phyloP scores from a whole-genome alignment of 2,797 vertebrate species.

The Alcedo atthis region DNA sequence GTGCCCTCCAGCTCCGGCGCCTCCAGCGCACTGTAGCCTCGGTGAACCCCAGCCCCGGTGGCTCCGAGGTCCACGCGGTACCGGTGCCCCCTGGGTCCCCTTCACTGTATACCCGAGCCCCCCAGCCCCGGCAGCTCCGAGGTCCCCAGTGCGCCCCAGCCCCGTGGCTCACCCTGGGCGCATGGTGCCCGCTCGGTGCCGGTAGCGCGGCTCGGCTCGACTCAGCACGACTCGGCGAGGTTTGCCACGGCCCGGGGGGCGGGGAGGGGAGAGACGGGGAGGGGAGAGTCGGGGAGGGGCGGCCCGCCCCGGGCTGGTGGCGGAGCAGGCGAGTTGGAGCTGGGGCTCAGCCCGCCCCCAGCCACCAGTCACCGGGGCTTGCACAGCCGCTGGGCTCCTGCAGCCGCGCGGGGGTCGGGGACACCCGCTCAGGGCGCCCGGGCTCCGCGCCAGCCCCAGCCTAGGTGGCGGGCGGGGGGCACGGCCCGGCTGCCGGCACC shows the following conservation, averaged over 20 bases:
- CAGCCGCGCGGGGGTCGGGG: background rate
- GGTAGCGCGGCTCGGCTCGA: background rate
- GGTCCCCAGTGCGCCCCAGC: background rate
- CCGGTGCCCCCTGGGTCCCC: background rate
- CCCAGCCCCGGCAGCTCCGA: background rate
- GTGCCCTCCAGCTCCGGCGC: background rate
- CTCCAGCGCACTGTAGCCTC: background rate
- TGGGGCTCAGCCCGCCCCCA: background rate
- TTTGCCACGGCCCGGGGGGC: background rate
- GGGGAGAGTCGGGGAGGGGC: background rate
- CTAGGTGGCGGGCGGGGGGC: no score
- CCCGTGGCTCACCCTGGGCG: background rate
- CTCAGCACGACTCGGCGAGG: background rate
- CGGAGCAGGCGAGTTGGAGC: background rate
- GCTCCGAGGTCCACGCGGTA: background rate
- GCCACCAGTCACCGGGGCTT: background rate
- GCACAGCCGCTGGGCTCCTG: background rate
- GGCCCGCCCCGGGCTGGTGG: background rate
- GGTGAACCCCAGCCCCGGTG: background rate
- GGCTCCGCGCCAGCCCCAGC: background rate
- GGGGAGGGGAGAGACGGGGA: background rate
- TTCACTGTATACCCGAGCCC: background rate
- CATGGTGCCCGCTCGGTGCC: conserved; percentile 27
- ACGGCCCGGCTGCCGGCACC: background rate
- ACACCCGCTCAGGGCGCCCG: no score